Conservation (phyloP, 2,888 invertebrate species). For the Mystacides longicornis region DNA sequence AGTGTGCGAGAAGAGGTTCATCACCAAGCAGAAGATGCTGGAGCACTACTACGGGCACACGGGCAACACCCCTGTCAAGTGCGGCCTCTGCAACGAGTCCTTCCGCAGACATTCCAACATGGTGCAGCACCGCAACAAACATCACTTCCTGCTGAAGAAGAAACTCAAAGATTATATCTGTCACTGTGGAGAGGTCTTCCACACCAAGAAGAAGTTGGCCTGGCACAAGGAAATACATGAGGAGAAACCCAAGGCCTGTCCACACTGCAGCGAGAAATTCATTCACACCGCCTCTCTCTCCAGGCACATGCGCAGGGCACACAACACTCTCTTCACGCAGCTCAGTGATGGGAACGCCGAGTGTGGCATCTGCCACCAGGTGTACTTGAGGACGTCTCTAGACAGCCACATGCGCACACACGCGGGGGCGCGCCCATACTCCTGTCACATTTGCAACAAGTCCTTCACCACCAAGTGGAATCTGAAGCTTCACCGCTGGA, state of each 20-base stretch:
- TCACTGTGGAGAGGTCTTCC: conserved; percentile 73
- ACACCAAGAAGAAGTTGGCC: conserved; percentile 72
- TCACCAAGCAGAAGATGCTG: conserved; percentile 71
- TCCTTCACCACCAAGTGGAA: conserved; percentile 87
- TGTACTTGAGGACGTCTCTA: conserved; percentile 71
- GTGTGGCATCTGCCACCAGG: conserved; percentile 71
- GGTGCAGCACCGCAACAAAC: conserved; percentile 73
- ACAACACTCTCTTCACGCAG: conserved; percentile 66
- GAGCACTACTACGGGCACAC: conserved; percentile 82
- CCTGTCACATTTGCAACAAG: conserved; percentile 77
- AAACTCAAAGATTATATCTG: conserved; percentile 65
- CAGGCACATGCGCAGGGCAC: conserved; percentile 73
- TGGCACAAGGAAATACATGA: conserved; percentile 87
- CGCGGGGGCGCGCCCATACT: conserved; percentile 66
- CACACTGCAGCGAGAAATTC: conserved; percentile 80
- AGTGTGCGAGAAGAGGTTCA: conserved; percentile 73
- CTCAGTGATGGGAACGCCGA: conserved; percentile 55
- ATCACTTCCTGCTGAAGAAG: conserved; percentile 65
- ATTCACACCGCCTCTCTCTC: conserved; percentile 77
- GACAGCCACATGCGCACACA: conserved; percentile 76
- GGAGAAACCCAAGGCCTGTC: conserved; percentile 73
- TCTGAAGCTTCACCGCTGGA: conserved; percentile 82
- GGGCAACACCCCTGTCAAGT: conserved; percentile 72
- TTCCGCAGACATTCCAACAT: conserved; percentile 80
- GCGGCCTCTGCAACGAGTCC: conserved; percentile 69